phyloP scores from a whole-genome alignment of 2,113 vertebrate genomes.

The Clupea harengus region DNA sequence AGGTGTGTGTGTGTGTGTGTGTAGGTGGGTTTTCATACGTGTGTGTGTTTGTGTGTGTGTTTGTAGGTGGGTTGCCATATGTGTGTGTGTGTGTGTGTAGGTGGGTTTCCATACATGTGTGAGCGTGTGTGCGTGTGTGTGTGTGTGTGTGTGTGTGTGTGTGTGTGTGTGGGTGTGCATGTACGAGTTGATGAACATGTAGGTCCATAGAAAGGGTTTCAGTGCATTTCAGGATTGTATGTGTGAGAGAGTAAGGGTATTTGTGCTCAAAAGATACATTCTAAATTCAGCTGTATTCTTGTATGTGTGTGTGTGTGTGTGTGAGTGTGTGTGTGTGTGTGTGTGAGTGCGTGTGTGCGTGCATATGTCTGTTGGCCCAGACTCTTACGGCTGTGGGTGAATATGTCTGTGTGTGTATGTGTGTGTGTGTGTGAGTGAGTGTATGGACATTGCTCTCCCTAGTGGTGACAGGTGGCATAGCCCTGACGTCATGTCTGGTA shows the following conservation, averaged over 20 bases:
- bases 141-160: background rate
- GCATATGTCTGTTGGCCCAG: background rate
- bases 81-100: background rate
- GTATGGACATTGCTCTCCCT: constrained; percentile 35
- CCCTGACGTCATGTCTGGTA: constrained; percentile 35
- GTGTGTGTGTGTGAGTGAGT: constrained; percentile 17
- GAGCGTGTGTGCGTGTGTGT: background rate
- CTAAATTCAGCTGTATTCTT: constrained; percentile 30
- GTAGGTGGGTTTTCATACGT: too few species aligned
- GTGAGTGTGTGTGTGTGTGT: constrained; percentile 28
- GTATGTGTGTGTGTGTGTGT: constrained; percentile 26
- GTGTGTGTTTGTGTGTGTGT: too few species aligned
- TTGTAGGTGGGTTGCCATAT: too few species aligned
- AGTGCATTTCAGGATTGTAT: background rate
- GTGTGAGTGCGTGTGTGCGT: constrained; percentile 28
- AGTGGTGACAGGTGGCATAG: constrained; percentile 28
- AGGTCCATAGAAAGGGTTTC: background rate
- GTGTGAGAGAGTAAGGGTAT: background rate
- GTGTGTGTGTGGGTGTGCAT: background rate
- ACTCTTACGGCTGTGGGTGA: background rate
- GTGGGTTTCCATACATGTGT: constrained; percentile 26
- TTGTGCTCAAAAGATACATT: background rate
- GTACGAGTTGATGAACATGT: background rate
- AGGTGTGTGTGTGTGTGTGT: too few species aligned
- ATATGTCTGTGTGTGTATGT: background rate